Base-by-base conservation (phyloP, 2,888 invertebrate species). In the Thyatira batis region DNA sequence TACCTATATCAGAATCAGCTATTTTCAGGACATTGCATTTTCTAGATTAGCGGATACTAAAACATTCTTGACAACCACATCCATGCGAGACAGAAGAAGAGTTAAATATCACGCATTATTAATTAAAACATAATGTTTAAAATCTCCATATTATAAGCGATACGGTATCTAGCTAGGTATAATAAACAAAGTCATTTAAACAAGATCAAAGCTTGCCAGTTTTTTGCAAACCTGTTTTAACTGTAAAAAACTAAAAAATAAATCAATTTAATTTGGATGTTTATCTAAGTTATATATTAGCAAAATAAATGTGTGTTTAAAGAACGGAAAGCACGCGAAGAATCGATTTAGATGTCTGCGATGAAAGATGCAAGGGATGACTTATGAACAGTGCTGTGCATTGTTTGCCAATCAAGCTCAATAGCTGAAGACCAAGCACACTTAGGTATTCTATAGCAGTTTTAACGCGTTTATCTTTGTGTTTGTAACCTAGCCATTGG, bases 401-500 rank as follows among this genome's bases (percentile, higher is more conserved):
- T 76, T 85, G 85, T 84, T 84, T 82, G 85, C 82, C 82, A 88
- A 87, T 88, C 87, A 86, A 76, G 72, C 73, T 74, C 78, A 77
- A 80, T 80, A 78, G 69, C 64, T 58, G 44, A 68, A 65, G 67
- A 67, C 66, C 56, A 28, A 63, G 66, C 67, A 60, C 58, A 57
- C 53, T 57, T 55, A 55, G 58, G 57, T 57, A 62, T 65, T 58
- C 54, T 55, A 53, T 49, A 51, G 52, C 46, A 57, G 57, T 55
- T 60, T 60, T 54, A 13, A 61, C 60, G 59, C 59, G 61, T 59
- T 55, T 61, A 54, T 56, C 2, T 46, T 23, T 23, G 10, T 44
- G 44, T 20, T 1, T 5, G 44, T 20, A 10, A n/a, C n/a, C n/a
- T n/a, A n/a, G n/a, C n/a, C n/a, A n/a, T n/a, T 5, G n/a, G 11